These are phyloP conservation scores for Mus caroli DNA, from an alignment of 2,797 vertebrate species.

Conservation along the genomic window DNA sequence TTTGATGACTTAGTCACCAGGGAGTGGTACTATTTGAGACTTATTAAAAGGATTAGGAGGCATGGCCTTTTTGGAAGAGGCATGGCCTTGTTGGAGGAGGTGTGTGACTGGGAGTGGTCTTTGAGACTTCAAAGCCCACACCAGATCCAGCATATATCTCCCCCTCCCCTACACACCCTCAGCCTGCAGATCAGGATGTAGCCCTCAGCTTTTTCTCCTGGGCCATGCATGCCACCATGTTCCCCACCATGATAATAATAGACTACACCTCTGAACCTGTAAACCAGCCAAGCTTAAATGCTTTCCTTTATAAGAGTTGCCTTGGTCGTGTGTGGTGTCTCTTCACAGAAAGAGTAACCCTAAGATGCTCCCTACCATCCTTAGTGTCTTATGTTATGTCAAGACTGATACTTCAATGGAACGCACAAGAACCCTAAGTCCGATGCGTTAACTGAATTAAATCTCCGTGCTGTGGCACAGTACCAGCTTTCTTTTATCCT, in stretches of 20 bases:
- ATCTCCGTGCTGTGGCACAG: not conserved
- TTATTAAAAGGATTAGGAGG: not conserved
- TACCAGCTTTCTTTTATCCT: not conserved
- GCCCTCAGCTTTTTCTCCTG: not conserved
- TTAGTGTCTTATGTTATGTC: conserved; percentile 10
- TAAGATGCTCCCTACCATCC: not conserved
- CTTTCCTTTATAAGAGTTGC: not conserved
- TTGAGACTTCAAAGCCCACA: not conserved
- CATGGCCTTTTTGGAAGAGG: not conserved
- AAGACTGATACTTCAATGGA: not conserved
- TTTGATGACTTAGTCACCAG: not conserved
- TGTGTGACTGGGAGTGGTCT: not conserved
- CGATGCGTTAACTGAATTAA: not conserved
- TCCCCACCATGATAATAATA: not conserved
- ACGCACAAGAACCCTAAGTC: not conserved
- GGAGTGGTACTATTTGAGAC: not conserved
- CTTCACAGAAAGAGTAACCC: not conserved
- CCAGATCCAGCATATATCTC: not conserved
- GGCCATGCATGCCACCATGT: too few species aligned
- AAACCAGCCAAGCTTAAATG: not conserved
- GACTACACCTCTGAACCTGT: not conserved
- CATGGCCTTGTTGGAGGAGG: not conserved
- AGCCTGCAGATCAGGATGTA: not conserved
- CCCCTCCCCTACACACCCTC: not conserved
- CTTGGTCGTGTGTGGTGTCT: not conserved